These are phyloP conservation scores for Pipistrellus nathusii DNA, from an alignment of 2,797 vertebrate genomes.

Conservation along the genomic window DNA sequence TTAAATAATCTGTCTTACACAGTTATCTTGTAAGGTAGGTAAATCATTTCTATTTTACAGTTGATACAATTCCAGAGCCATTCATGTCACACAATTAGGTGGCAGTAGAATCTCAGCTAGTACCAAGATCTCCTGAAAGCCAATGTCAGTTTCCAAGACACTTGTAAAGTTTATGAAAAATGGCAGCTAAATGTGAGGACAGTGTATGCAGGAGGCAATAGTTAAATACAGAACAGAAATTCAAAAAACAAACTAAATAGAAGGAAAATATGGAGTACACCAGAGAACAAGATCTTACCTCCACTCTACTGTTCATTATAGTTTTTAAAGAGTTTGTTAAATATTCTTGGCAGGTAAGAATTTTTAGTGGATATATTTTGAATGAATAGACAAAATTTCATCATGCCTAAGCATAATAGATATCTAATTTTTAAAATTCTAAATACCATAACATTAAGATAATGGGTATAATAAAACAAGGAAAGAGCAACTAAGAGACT, in stretches of 20 bases:
- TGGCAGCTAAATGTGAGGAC: not conserved
- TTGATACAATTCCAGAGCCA: constrained; percentile 53
- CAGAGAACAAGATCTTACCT: constrained; percentile 30
- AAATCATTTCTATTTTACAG: constrained; percentile 52
- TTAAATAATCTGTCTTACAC: constrained; percentile 32
- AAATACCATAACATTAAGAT: constrained; percentile 40
- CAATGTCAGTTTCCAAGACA: not conserved
- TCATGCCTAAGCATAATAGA: constrained; percentile 22
- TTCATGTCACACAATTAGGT: constrained; percentile 55
- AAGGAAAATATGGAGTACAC: not conserved
- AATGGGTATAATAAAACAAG: constrained; percentile 14
- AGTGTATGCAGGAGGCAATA: not conserved
- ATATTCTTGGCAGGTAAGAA: constrained; percentile 38
- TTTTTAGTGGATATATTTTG: constrained; percentile 45
- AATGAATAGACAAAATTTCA: constrained; percentile 49
- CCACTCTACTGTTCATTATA: constrained; percentile 47
- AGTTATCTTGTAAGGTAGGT: constrained; percentile 34
- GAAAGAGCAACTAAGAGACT: not conserved
- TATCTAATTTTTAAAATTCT: not conserved
- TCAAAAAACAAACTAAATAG: constrained; percentile 54
- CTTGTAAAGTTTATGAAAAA: constrained; percentile 34
- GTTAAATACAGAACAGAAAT: constrained; percentile 28
- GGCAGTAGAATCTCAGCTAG: constrained; percentile 46
- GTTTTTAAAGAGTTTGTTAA: constrained; percentile 48
- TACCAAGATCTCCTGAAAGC: constrained; percentile 48